These are phyloP conservation scores for Malurus alboscapulatus DNA, from an alignment of 2,113 vertebrate species.

Conservation along the genomic window DNA sequence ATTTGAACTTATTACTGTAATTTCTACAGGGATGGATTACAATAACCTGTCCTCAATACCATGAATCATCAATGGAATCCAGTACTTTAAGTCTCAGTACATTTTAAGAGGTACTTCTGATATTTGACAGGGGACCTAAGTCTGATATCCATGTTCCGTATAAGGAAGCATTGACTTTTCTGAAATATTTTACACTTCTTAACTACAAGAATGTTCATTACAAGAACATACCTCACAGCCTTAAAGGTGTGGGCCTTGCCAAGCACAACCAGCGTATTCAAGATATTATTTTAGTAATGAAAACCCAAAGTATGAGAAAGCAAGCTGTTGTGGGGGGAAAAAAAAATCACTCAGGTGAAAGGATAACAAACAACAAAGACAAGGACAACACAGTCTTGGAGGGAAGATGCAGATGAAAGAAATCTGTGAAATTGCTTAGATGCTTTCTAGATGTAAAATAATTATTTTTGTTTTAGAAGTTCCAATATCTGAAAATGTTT, in stretches of 20 bases:
- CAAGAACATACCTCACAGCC: constrained; percentile 21
- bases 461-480: constrained; percentile 49
- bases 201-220: constrained; percentile 22
- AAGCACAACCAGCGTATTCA: constrained; percentile 63
- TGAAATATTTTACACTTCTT: constrained; percentile 19
- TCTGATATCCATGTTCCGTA: neutral
- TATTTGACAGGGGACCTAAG: constrained; percentile 5
- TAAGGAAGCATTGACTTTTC: constrained; percentile 31
- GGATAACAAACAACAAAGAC: constrained; percentile 62
- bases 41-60: neutral
- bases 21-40: neutral
- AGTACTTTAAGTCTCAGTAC: neutral
- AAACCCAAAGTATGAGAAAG: constrained; percentile 66
- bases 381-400: constrained; percentile 58
- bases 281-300: constrained; percentile 68
- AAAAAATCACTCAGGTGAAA: constrained; percentile 66
- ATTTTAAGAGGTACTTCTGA: constrained; percentile 31
- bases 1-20: neutral
- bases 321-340: constrained; percentile 17
- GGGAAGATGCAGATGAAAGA: constrained; percentile 58
- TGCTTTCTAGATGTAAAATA: constrained; percentile 61
- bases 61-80: neutral
- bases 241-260: constrained; percentile 46
- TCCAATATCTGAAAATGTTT: constrained; percentile 42
- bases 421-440: constrained; percentile 60